Conservation (phyloP, 2,113 vertebrate genomes). For the Casuarius casuarius region DNA sequence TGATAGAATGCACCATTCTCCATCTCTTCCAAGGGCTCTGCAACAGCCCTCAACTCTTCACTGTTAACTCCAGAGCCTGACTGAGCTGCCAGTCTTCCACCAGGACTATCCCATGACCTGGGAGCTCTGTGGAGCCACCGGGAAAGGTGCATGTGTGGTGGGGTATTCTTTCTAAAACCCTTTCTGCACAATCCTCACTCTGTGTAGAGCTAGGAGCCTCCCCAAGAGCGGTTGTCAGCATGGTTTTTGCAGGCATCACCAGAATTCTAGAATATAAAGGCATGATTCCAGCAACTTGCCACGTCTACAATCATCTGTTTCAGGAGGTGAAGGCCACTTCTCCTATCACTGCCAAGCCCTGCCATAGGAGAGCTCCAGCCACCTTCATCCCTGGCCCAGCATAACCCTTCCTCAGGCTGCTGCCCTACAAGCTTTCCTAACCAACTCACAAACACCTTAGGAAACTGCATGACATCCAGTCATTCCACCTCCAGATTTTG, state of each 20-base stretch:
- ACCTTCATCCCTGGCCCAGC: background rate
- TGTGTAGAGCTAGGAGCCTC: background rate
- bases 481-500: background rate
- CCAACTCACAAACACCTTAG: background rate
- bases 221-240: background rate
- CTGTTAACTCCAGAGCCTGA: background rate
- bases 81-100: background rate
- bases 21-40: background rate
- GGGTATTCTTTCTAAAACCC: background rate
- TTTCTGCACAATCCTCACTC: background rate
- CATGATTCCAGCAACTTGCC: background rate
- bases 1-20: background rate
- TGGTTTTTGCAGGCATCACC: background rate
- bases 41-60: background rate
- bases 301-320: background rate
- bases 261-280: background rate
- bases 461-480: background rate
- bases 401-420: background rate
- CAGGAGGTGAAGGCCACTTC: background rate
- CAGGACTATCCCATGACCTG: background rate
- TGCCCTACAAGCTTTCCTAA: background rate
- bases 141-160: background rate
- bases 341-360: background rate
- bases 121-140: background rate
- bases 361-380: background rate